These are phyloP conservation scores for Callinectes sapidus DNA, from an alignment of 2,888 invertebrate genomes.

Conservation along the genomic window DNA sequence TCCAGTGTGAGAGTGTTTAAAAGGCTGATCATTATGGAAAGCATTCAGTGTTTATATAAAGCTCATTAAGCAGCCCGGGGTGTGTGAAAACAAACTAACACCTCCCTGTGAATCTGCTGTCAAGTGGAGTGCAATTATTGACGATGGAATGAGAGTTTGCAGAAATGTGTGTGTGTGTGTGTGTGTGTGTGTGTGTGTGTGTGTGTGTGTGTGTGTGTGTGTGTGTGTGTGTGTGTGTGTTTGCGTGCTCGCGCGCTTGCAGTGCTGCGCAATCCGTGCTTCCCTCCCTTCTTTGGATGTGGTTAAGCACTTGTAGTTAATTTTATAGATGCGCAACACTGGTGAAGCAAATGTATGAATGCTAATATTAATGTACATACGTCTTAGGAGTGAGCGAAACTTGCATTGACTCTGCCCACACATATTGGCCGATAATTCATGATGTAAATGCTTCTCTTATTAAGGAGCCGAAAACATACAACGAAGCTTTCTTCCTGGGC, in stretches of 20 bases:
- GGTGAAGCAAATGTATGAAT: conserved; percentile 6
- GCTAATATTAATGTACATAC: background rate
- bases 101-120: background rate
- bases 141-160: background rate
- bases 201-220: conserved; percentile 29
- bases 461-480: background rate
- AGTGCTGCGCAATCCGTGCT: background rate
- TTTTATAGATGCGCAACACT: background rate
- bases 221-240: conserved; percentile 27
- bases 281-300: background rate
- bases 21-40: background rate
- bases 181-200: conserved; percentile 26
- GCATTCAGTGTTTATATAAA: background rate
- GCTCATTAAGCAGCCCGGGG: background rate
- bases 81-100: background rate
- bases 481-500: background rate
- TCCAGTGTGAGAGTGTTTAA: background rate
- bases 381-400: background rate
- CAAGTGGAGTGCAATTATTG: background rate
- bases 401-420: background rate
- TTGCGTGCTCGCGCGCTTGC: background rate
- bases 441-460: background rate
- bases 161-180: conserved; percentile 10
- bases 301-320: background rate
- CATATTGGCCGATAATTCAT: background rate